These are phyloP conservation scores for Xenops minutus DNA, from an alignment of 2,797 vertebrate species.

Conservation along the genomic window DNA sequence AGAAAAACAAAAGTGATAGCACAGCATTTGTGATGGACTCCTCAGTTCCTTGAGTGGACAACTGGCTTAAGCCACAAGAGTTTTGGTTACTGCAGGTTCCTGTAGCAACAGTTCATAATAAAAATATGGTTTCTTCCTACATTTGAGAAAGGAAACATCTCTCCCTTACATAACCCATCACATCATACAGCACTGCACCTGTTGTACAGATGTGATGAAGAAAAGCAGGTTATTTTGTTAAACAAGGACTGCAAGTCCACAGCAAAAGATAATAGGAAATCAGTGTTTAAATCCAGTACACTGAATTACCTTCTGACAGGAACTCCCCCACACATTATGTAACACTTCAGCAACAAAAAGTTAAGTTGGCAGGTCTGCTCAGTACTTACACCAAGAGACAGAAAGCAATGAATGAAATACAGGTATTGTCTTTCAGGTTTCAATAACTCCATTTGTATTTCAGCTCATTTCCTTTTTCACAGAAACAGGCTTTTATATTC, in stretches of 20 bases:
- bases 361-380: neutral
- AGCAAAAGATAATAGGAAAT: conserved; percentile 2
- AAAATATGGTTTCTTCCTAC: neutral
- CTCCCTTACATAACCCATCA: neutral
- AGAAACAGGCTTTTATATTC: neutral
- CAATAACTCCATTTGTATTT: neutral
- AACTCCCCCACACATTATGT: neutral
- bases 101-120: neutral
- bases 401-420: neutral
- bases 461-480: neutral
- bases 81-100: neutral
- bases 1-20: conserved; percentile 61
- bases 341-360: conserved; percentile 4
- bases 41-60: neutral
- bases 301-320: conserved; percentile 7
- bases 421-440: neutral
- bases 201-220: neutral
- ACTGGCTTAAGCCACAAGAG: neutral
- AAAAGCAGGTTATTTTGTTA: conserved; percentile 2
- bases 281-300: neutral
- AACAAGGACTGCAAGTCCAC: neutral
- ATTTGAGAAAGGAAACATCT: neutral
- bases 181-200: neutral
- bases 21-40: neutral
- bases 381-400: neutral